Evolutionary conservation across 2,113 vertebrate species (phyloP).

Genomic region (Xenopus tropicalis): UCB_Xtro_10.0 CM004451.2:55238501-55239000

Average conservation of each 20-base stretch:
- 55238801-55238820: constrained; percentile 7
- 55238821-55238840: not conserved
- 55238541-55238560: no score
- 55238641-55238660: not conserved
- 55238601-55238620: no score
- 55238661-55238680: not conserved
- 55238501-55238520: no score
- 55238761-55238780: not conserved
- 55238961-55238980: not conserved
- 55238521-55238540: no score
- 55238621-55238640: not conserved
- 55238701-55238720: not conserved
- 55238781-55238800: not conserved
- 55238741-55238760: not conserved
- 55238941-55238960: constrained; percentile 5
- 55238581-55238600: no score
- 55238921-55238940: not conserved
- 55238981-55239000: no score
- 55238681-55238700: not conserved
- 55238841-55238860: not conserved
- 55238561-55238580: no score
- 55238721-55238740: not conserved
- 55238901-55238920: constrained; percentile 17
- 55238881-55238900: not conserved
- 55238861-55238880: not conserved